Conservation (phyloP, 2,113 vertebrate genomes). For the Rhinolophus ferrumequinum region DNA sequence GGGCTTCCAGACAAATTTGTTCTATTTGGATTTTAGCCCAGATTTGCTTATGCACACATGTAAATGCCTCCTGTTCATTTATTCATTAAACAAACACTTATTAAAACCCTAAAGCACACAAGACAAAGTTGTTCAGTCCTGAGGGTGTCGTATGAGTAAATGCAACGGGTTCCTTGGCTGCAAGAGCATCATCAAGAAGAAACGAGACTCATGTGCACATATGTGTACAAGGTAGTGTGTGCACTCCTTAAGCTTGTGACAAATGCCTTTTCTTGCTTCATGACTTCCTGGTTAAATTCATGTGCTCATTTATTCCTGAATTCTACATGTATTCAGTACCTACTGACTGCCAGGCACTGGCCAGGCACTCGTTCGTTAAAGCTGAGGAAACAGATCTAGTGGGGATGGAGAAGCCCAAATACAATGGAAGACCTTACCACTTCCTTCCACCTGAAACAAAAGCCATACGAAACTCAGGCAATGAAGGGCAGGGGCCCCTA, state of each 20-base stretch:
- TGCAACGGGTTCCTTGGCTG: not conserved
- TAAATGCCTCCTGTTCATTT: too few relatives aligned
- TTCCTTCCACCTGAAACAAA: not conserved
- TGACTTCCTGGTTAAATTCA: fast-evolving
- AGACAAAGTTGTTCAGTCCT: not conserved
- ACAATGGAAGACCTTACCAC: fast-evolving
- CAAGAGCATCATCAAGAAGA: fast-evolving
- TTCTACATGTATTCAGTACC: fast-evolving
- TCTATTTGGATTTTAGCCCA: fast-evolving
- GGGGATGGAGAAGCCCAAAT: fast-evolving
- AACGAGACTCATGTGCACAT: fast-evolving
- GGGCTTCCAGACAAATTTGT: fast-evolving
- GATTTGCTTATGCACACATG: fast-evolving
- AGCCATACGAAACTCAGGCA: fast-evolving
- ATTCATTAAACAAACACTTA: too few relatives aligned
- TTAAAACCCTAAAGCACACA: fast-evolving
- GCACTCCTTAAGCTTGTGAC: fast-evolving
- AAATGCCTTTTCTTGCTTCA: fast-evolving
- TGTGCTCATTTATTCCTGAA: fast-evolving
- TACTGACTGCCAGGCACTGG: fast-evolving
- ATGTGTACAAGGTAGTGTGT: fast-evolving
- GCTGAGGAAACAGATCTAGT: fast-evolving
- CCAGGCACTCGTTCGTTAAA: fast-evolving
- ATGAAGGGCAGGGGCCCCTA: fast-evolving
- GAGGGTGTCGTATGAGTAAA: fast-evolving